Percentiles rank a stretch among this genome's conserved stretches.
Evolutionary conservation across 1,140 invertebrate genomes (phyloP).

Genomic region (Prorops nasuta): DNA sequence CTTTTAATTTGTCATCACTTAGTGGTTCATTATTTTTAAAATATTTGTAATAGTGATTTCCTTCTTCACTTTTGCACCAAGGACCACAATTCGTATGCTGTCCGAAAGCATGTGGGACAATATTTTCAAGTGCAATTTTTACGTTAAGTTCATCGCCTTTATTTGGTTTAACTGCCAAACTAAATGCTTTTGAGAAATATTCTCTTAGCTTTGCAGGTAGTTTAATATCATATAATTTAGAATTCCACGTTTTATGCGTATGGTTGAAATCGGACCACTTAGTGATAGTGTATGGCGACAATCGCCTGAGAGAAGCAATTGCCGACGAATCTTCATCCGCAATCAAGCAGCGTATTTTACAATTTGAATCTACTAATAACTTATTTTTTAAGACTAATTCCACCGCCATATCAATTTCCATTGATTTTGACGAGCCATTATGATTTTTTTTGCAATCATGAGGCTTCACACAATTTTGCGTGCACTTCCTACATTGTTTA

Average conservation of each 20-base stretch:
- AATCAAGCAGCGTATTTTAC: constrained; percentile 14
- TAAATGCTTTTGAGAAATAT: constrained; percentile 15
- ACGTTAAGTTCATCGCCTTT: constrained; percentile 7
- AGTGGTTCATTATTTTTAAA: constrained; percentile 6
- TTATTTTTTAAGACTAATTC: constrained; percentile 17
- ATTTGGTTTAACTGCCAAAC: constrained; percentile 18
- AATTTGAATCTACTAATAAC: constrained; percentile 12
- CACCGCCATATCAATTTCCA: constrained; percentile 25
- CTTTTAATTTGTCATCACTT: background rate
- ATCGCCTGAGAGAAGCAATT: constrained; percentile 15
- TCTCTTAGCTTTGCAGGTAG: constrained; percentile 7
- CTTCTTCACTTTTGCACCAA: background rate
- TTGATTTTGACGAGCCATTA: constrained; percentile 15
- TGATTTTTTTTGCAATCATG: constrained; percentile 18
- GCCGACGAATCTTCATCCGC: constrained; percentile 24
- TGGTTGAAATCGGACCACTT: constrained; percentile 23
- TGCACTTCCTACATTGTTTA: background rate
- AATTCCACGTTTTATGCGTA: constrained; percentile 13
- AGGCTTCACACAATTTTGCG: too few relatives aligned
- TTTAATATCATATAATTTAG: constrained; percentile 12
- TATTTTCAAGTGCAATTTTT: constrained; percentile 2
- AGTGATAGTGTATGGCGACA: constrained; percentile 4
- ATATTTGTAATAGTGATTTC: constrained; percentile 7
- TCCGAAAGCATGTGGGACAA: constrained; percentile 14
- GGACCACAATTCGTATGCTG: background rate